These are phyloP conservation scores for Parasteatoda tepidariorum DNA, from an alignment of 1,140 invertebrate genomes.

Conservation along the genomic window DNA sequence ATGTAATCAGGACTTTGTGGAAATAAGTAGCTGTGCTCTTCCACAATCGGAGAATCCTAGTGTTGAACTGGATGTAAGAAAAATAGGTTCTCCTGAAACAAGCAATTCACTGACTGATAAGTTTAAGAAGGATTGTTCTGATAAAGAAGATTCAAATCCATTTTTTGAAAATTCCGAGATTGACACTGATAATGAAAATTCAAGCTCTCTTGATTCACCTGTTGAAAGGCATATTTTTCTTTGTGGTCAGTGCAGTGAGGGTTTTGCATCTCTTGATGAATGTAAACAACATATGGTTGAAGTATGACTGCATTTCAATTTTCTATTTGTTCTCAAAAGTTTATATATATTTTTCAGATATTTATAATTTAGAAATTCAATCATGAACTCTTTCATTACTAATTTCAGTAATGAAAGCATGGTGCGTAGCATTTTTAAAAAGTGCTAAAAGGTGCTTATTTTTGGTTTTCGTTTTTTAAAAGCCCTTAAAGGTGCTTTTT, in stretches of 20 bases:
- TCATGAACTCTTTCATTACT: too few relatives aligned
- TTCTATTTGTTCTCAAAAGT: neutral
- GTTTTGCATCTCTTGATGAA: constrained; percentile 67
- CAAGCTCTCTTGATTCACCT: constrained; percentile 10
- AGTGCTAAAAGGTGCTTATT: too few relatives aligned
- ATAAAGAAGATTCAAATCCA: neutral
- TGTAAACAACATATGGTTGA: constrained; percentile 67
- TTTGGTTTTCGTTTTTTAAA: too few relatives aligned
- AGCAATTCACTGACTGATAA: neutral
- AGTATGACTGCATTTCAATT: constrained; percentile 33
- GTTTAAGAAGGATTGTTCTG: neutral
- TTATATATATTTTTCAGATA: neutral
- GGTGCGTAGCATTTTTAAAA: too few relatives aligned
- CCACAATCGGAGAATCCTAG: too few relatives aligned
- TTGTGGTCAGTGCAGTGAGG: constrained; percentile 68
- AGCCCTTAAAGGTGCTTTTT: too few relatives aligned
- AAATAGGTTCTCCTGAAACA: neutral
- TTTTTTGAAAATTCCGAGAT: neutral
- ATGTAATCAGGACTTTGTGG: too few relatives aligned
- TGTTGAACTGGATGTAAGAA: neutral
- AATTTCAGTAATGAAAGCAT: too few relatives aligned
- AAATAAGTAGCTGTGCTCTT: too few relatives aligned
- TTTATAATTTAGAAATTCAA: too few relatives aligned
- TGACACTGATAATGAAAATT: constrained; percentile 1
- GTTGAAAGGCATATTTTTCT: constrained; percentile 64